A percentile compares a stretch with the other conserved stretches of the same genome.
phyloP scores from a whole-genome alignment of 2,888 invertebrate genomes.

The Scelioninae gen. 2 region DNA sequence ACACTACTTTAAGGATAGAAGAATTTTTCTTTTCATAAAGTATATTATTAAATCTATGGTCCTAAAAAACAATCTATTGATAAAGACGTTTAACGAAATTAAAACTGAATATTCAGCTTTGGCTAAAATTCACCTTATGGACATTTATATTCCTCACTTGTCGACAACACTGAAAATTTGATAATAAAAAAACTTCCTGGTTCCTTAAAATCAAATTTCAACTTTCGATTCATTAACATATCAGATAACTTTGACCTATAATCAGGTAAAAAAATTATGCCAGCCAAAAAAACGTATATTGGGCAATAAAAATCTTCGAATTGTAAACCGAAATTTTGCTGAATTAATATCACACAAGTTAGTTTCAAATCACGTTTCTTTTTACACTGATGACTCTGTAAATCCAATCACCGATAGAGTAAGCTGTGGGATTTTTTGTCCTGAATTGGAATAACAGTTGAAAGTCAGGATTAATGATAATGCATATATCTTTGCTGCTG shows the following conservation, averaged over 20 bases:
- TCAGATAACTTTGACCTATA: too few species aligned
- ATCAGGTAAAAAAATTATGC: too few species aligned
- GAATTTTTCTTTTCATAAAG: background rate
- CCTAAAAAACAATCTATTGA: background rate
- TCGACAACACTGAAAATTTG: too few species aligned
- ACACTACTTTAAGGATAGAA: too few species aligned
- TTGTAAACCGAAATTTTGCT: background rate
- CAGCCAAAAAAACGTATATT: too few species aligned
- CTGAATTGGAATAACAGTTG: background rate
- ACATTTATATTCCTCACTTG: too few species aligned
- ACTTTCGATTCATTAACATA: too few species aligned
- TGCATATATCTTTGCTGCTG: background rate
- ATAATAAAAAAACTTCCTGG: too few species aligned
- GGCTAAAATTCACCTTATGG: too few species aligned
- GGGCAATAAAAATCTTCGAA: too few species aligned
- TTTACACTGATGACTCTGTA: background rate
- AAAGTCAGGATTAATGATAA: background rate
- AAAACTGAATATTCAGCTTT: too few species aligned
- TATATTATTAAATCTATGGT: background rate
- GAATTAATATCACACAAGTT: background rate
- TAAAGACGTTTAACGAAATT: background rate
- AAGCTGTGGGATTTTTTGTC: conserved; percentile 1
- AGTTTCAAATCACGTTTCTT: background rate
- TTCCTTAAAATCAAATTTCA: too few species aligned
- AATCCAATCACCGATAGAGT: background rate